A percentile compares a stretch with the other conserved stretches of the same genome.
Evolutionary conservation across 2,797 vertebrate species (phyloP).

Genomic region (Natrix natrix): DNA sequence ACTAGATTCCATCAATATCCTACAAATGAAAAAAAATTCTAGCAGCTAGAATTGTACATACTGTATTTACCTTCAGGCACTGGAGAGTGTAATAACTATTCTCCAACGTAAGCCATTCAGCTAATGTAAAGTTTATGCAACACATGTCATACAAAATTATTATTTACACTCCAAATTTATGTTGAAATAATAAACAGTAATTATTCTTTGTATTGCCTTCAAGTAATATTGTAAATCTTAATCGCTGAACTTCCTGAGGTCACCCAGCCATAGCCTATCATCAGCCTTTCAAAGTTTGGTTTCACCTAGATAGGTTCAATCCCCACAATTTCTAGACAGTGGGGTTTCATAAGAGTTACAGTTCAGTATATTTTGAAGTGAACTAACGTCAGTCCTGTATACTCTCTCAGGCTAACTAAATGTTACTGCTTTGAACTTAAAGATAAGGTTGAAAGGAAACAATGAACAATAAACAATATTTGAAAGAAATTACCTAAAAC

Average conservation of each 20-base stretch:
- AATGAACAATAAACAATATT: not conserved
- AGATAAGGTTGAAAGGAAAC: not conserved
- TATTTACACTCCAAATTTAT: not conserved
- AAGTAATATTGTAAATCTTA: not conserved
- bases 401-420: not conserved
- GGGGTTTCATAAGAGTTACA: not conserved
- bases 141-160: not conserved
- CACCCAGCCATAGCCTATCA: not conserved
- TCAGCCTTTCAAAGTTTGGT: not conserved
- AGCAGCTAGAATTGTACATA: not conserved
- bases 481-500: not conserved
- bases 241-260: not conserved
- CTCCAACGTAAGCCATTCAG: not conserved
- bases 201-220: not conserved
- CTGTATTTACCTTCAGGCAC: rapidly evolving
- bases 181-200: not conserved
- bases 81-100: not conserved
- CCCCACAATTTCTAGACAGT: not conserved
- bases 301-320: not conserved
- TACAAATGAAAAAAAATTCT: not conserved
- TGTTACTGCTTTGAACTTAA: not conserved
- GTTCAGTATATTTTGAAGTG: not conserved
- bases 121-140: not conserved
- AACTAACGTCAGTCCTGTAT: not conserved
- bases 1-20: not conserved